phyloP scores from a whole-genome alignment of 1,140 invertebrate genomes.

The Conus betulinus region DNA sequence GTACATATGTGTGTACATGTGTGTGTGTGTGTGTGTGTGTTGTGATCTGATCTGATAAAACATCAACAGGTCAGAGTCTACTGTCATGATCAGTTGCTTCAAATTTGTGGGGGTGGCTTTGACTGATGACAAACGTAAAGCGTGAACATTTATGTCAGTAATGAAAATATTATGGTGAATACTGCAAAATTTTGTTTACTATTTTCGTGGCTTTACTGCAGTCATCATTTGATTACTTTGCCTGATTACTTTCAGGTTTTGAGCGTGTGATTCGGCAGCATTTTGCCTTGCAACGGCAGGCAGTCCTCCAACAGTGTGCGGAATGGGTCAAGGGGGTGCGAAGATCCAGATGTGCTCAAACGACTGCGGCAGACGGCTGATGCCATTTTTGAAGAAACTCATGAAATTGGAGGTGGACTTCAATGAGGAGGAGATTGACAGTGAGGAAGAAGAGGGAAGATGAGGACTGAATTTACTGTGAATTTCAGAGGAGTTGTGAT shows the following conservation, averaged over 20 bases:
- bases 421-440: slow-evolving; percentile 14
- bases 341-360: slow-evolving; percentile 37
- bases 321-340: slow-evolving; percentile 39
- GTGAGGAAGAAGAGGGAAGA: slow-evolving; percentile 18
- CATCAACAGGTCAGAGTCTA: no score
- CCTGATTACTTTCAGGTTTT: slow-evolving; percentile 34
- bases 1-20: no score
- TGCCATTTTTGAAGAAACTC: slow-evolving; percentile 33
- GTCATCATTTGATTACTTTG: no score
- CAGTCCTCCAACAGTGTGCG: slow-evolving; percentile 42
- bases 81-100: no score
- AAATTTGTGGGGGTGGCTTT: no score
- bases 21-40: no score
- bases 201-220: no score
- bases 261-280: slow-evolving; percentile 37
- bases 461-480: neutral
- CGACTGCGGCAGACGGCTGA: slow-evolving; percentile 29
- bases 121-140: no score
- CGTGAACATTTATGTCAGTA: no score
- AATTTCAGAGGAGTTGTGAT: neutral
- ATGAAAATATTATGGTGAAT: no score
- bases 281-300: slow-evolving; percentile 41
- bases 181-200: no score
- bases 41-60: no score
- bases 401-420: slow-evolving; percentile 31